Conservation (phyloP, 2,113 vertebrate species). For the Henicopernis longicauda region DNA sequence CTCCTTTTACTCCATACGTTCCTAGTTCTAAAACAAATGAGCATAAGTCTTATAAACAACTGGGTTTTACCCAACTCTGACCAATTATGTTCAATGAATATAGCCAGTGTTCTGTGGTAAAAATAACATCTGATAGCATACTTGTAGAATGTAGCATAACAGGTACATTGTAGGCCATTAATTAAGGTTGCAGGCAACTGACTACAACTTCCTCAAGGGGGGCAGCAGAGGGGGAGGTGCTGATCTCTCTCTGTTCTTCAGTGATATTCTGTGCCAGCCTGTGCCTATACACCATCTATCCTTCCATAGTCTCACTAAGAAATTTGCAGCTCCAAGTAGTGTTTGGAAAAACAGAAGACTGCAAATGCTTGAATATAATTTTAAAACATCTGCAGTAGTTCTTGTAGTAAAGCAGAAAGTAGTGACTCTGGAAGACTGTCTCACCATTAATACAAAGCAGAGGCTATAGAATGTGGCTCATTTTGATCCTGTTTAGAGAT, state of each 20-base stretch:
- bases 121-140: neutral
- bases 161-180: neutral
- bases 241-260: neutral
- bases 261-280: neutral
- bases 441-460: neutral
- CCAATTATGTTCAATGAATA: neutral
- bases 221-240: rapidly evolving
- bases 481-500: neutral
- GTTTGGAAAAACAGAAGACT: neutral
- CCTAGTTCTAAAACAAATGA: neutral
- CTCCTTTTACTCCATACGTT: neutral
- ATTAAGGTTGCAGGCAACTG: neutral
- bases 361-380: neutral
- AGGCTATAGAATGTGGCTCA: neutral
- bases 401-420: neutral
- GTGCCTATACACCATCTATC: neutral
- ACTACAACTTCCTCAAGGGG: neutral
- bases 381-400: neutral
- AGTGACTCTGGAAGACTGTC: neutral
- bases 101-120: neutral
- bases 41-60: neutral
- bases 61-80: neutral
- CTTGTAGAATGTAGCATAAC: neutral
- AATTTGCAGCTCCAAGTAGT: neutral
- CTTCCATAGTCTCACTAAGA: neutral